Conservation (phyloP, 1,140 invertebrate species). For the Himalopsyche phryganea region DNA sequence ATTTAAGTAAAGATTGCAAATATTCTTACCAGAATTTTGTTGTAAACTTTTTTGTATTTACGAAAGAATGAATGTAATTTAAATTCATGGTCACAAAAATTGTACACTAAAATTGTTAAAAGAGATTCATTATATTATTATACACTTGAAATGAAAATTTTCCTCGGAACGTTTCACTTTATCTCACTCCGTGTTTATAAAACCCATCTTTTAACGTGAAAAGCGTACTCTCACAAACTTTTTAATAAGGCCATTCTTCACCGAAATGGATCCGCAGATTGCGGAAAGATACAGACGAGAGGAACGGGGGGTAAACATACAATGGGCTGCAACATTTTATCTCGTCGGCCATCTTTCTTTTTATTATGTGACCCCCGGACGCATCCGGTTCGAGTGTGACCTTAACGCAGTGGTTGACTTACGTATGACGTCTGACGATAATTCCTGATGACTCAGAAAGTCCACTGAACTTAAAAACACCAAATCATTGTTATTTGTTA, state of each 20-base stretch:
- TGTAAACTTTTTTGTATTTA: not conserved
- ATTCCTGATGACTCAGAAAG: too few species aligned
- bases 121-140: slow-evolving; percentile 30
- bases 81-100: not conserved
- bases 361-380: slow-evolving; percentile 21
- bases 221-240: slow-evolving; percentile 31
- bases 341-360: slow-evolving; percentile 25
- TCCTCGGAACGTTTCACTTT: slow-evolving; percentile 29
- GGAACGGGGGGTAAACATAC: slow-evolving; percentile 21
- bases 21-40: too few species aligned
- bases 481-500: too few species aligned
- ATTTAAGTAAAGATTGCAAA: too few species aligned
- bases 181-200: slow-evolving; percentile 33
- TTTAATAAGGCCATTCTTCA: slow-evolving; percentile 35
- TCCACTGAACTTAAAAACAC: too few species aligned
- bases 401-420: too few species aligned
- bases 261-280: slow-evolving; percentile 34
- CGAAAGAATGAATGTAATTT: not conserved
- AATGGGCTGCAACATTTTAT: slow-evolving; percentile 28
- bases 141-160: slow-evolving; percentile 30
- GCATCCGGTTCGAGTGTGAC: not conserved
- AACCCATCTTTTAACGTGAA: slow-evolving; percentile 31
- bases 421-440: too few species aligned
- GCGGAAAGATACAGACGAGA: slow-evolving; percentile 27
- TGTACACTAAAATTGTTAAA: slow-evolving; percentile 13